Conservation (phyloP, 2,888 invertebrate genomes). For the Drosophila robusta region DNA sequence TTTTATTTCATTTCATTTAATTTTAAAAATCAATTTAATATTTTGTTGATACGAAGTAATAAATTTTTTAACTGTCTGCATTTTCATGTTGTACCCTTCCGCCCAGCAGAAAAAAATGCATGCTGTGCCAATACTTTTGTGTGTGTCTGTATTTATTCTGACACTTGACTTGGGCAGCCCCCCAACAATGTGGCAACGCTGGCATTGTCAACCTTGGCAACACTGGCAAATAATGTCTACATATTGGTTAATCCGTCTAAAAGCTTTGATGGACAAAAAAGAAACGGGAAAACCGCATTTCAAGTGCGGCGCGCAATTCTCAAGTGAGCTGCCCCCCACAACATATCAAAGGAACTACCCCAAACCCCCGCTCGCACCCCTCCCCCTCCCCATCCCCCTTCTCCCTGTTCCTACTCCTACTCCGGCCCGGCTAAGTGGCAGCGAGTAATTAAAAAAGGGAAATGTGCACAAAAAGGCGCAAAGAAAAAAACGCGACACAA, state of each 20-base stretch:
- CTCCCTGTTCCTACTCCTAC: too few species aligned
- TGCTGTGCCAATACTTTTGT: too few species aligned
- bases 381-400: too few species aligned
- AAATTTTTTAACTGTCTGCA: too few species aligned
- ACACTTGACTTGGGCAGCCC: slow-evolving; percentile 42
- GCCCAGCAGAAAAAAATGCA: too few species aligned
- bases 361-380: not conserved
- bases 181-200: slow-evolving; percentile 12
- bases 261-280: slow-evolving; percentile 70
- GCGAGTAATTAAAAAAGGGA: slow-evolving; percentile 70
- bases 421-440: slow-evolving; percentile 61
- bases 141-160: slow-evolving; percentile 54
- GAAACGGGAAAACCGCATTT: slow-evolving; percentile 23
- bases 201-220: slow-evolving; percentile 67
- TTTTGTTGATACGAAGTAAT: too few species aligned
- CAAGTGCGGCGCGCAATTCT: slow-evolving; percentile 66
- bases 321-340: slow-evolving; percentile 56
- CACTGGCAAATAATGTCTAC: slow-evolving; percentile 31
- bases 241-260: slow-evolving; percentile 77
- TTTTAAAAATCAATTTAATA: too few species aligned
- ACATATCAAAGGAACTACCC: slow-evolving; percentile 65
- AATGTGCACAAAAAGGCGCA: slow-evolving; percentile 65
- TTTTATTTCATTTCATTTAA: too few species aligned
- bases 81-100: too few species aligned
- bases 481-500: slow-evolving; percentile 58